Evolutionary conservation across 2,888 invertebrate genomes (phyloP).

Genomic region (Torymus tubicola): DNA sequence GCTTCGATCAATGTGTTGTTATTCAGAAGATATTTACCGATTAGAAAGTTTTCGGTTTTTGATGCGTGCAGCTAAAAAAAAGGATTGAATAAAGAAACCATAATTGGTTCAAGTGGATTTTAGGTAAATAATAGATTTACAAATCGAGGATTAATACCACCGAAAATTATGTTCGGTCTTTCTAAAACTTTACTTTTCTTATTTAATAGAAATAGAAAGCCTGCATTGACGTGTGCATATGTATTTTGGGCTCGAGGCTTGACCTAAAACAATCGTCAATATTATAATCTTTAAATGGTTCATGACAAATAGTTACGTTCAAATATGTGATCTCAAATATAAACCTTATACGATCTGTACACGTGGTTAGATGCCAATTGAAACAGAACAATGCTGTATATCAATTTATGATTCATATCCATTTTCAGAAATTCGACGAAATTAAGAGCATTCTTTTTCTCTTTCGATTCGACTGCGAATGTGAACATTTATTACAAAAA

Average conservation of each 20-base stretch:
- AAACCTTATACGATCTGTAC: constrained; percentile 42
- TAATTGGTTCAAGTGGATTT: neutral
- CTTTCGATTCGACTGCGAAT: constrained; percentile 75
- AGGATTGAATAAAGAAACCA: neutral
- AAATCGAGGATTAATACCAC: constrained; percentile 76
- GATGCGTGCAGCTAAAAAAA: constrained; percentile 78
- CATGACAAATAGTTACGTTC: no score
- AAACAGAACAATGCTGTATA: constrained; percentile 69
- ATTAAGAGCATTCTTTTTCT: constrained; percentile 72
- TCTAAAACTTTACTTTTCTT: constrained; percentile 78
- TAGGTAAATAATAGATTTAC: constrained; percentile 64
- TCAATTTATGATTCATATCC: constrained; percentile 81
- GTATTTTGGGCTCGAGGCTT: constrained; percentile 87
- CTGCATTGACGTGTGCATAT: constrained; percentile 87
- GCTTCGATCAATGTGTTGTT: constrained; percentile 77
- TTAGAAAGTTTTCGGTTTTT: constrained; percentile 78
- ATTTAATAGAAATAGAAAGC: constrained; percentile 81
- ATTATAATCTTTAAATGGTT: neutral
- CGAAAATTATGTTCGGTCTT: constrained; percentile 78
- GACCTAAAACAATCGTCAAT: constrained; percentile 77
- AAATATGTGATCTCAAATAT: neutral
- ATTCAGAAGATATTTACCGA: constrained; percentile 76
- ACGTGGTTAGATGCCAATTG: neutral
- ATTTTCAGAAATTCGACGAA: constrained; percentile 79
- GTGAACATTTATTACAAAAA: neutral